Conservation (phyloP, 1,140 invertebrate species). For the Pteromalus puparum region DNA sequence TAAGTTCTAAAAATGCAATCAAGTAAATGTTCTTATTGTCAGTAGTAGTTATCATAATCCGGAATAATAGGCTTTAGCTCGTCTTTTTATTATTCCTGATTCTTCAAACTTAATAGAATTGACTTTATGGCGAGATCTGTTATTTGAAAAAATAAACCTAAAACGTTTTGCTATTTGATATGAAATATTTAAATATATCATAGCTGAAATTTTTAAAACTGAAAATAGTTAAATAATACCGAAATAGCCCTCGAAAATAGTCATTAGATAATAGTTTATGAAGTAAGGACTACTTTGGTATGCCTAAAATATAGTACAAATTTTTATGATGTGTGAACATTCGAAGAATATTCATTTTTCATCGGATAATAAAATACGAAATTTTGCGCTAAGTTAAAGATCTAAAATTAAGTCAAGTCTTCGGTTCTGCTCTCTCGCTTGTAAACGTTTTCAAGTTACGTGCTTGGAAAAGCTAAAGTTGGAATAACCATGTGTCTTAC, state of each 20-base stretch:
- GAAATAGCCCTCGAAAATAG: too few relatives aligned
- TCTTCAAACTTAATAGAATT: neutral
- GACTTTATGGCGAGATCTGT: neutral
- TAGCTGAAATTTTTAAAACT: too few relatives aligned
- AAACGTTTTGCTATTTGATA: too few relatives aligned
- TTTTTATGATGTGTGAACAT: constrained; percentile 35
- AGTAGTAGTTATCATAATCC: neutral
- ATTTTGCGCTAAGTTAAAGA: neutral
- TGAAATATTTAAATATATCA: too few relatives aligned
- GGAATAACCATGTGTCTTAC: neutral
- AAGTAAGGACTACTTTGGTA: neutral
- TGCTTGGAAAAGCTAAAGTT: constrained; percentile 19
- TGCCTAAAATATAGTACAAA: constrained; percentile 30
- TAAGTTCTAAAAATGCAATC: constrained; percentile 75
- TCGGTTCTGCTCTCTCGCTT: neutral
- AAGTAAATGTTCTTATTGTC: constrained; percentile 26
- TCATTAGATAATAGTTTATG: constrained; percentile 12
- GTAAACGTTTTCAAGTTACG: neutral
- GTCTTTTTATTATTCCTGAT: constrained; percentile 23
- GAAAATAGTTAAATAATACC: too few relatives aligned
- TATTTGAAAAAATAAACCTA: neutral
- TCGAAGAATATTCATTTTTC: neutral
- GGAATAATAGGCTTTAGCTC: neutral
- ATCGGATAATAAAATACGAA: neutral
- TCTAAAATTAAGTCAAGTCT: neutral